Base-by-base conservation (phyloP, 1,140 invertebrate genomes). In the Tetragonula clypearis region DNA sequence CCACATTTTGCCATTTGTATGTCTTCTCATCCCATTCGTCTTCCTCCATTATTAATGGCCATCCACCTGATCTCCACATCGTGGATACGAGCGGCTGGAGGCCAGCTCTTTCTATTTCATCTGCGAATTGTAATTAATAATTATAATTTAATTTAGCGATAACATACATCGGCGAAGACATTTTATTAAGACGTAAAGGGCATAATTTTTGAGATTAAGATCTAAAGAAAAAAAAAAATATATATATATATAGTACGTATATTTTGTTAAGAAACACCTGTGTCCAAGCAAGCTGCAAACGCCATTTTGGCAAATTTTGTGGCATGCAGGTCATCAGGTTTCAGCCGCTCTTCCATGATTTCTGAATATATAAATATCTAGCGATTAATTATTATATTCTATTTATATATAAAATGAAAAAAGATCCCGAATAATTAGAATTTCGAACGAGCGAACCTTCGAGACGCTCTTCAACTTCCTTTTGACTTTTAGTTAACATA, bases 41-140 rank as follows among this genome's bases (percentile, higher is more conserved):
- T 75, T 56, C 19, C 8, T 55, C 19, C 53, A 56, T 75, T 75
- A 56, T 75, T 23, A 75, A 62, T 62, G 73, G 73, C 55, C 53
- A 56, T 19, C 53, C 73, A 21, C 53, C 73, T 56, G n/a, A 5
- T 1, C 11, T 56, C n/a, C 60, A 62, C 60, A 62, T 62, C 5
- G 60, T 62, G n/a, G 60, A 14, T 62, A 62, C 12, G 14, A 62
- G 60, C 12, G 60, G 60, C 23, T 62, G 60, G 3, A 62, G 60
- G n/a, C 60, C 60, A n/a, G n/a, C n/a, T 62, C 60, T 62, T 62
- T 62, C 60, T 62, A 62, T 62, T 23, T 62, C 60, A 12, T n/a
- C 60, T 62, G 60, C 14, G 5, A 62, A n/a, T n/a, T n/a, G 30
- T 30, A 30, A 62, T 12, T 62, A 4, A 30, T 30, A 30, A 30